Percentiles rank a stretch among this genome's conserved stretches.
phyloP scores from a whole-genome alignment of 2,888 invertebrate species.

The Chymomyza amoena region DNA sequence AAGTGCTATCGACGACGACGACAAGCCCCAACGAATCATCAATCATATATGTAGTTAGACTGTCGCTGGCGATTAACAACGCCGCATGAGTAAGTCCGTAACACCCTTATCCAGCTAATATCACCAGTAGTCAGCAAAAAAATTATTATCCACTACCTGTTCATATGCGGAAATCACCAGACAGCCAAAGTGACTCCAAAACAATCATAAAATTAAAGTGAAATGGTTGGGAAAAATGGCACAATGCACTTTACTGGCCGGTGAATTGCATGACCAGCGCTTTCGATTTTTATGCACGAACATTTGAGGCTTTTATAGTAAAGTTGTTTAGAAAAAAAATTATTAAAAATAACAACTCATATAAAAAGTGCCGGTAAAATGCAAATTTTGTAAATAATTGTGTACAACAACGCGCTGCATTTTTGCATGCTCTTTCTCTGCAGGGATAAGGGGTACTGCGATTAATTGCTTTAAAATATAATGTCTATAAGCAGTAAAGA shows the following conservation, averaged over 20 bases:
- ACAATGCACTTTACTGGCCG: constrained; percentile 50
- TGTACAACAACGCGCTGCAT: neutral
- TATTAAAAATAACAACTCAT: neutral
- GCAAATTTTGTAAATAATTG: constrained; percentile 16
- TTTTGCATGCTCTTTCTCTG: neutral
- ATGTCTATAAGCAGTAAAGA: too few relatives aligned
- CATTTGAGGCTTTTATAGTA: constrained; percentile 9
- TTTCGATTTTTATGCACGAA: constrained; percentile 36
- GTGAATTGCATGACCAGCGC: constrained; percentile 52
- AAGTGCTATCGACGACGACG: neutral
- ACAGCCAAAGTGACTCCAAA: neutral
- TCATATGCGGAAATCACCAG: constrained; percentile 21
- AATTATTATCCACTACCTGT: neutral
- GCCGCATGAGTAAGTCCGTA: neutral
- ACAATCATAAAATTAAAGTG: constrained; percentile 2
- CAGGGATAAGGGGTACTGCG: too few relatives aligned
- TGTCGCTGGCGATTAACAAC: neutral
- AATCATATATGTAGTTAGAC: neutral
- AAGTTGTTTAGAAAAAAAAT: neutral
- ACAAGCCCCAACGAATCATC: neutral
- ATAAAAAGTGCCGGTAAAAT: constrained; percentile 18
- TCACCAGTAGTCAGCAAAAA: neutral
- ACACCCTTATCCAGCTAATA: neutral
- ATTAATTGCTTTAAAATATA: too few relatives aligned
- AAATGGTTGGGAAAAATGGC: constrained; percentile 16